These are phyloP conservation scores for Hirtodrosophila trivittata DNA, from an alignment of 2,888 invertebrate species.

Conservation along the genomic window DNA sequence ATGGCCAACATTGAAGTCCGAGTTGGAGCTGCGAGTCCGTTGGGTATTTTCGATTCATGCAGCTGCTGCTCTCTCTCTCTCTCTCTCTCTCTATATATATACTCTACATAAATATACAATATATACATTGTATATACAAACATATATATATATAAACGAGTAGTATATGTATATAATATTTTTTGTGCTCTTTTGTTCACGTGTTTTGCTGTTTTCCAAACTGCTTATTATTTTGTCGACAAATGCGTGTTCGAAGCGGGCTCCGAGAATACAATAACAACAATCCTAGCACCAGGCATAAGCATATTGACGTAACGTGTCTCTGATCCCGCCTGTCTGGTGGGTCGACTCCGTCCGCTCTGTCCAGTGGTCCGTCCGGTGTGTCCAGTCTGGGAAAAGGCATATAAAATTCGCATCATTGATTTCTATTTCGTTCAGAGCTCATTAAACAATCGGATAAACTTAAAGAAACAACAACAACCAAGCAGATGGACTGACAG, in stretches of 20 bases:
- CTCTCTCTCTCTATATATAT: neutral
- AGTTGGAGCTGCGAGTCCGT: too few species aligned
- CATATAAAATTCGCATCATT: constrained; percentile 70
- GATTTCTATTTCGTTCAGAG: constrained; percentile 71
- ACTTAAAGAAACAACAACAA: constrained; percentile 57
- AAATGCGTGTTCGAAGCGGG: constrained; percentile 45
- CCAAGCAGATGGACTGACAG: constrained; percentile 50
- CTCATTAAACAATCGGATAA: constrained; percentile 72
- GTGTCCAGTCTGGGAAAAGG: constrained; percentile 38
- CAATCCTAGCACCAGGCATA: constrained; percentile 45
- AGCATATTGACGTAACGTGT: constrained; percentile 58
- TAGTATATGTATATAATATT: constrained; percentile 1
- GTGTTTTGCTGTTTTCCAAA: constrained; percentile 40
- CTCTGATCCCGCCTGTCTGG: constrained; percentile 2
- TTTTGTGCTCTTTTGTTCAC: constrained; percentile 41
- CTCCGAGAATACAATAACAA: constrained; percentile 11
- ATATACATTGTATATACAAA: constrained; percentile 1
- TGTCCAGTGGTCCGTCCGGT: constrained; percentile 1
- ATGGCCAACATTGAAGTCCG: constrained; percentile 21
- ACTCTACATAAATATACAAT: neutral
- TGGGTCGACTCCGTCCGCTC: neutral
- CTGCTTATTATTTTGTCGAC: constrained; percentile 65
- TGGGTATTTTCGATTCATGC: constrained; percentile 34
- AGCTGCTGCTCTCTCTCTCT: constrained; percentile 32
- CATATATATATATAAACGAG: neutral